These are phyloP conservation scores for Diglossa cyanea DNA, from an alignment of 2,797 vertebrate species.

Conservation along the genomic window DNA sequence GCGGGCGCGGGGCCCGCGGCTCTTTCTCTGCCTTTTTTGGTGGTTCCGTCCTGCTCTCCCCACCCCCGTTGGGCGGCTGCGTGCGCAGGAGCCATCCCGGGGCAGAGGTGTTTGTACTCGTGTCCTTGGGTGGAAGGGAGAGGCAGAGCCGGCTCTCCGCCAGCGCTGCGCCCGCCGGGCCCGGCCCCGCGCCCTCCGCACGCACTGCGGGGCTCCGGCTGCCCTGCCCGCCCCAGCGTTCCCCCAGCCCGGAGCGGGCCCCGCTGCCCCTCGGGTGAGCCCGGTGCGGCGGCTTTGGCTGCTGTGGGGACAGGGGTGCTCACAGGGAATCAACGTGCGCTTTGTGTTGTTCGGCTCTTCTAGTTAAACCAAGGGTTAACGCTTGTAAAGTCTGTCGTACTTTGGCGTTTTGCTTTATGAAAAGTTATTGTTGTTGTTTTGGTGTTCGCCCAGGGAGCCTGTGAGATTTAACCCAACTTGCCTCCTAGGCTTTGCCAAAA, in stretches of 20 bases:
- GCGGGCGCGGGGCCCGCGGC: background rate
- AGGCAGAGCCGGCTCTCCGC: background rate
- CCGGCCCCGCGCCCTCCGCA: background rate
- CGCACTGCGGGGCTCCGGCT: background rate
- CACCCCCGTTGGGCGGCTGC: background rate
- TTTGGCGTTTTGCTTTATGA: background rate
- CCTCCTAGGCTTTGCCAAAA: background rate
- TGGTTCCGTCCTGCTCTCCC: background rate
- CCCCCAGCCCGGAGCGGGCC: background rate
- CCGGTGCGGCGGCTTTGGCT: background rate
- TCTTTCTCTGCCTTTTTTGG: background rate
- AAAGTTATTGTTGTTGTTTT: background rate
- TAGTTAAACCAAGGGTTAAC: accelerated
- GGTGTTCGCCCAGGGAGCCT: background rate
- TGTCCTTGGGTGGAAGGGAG: constrained; percentile 45
- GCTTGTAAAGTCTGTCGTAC: accelerated
- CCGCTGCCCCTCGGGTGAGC: background rate
- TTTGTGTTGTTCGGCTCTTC: background rate
- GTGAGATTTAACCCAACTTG: background rate
- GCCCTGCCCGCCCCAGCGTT: background rate
- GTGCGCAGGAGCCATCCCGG: constrained; percentile 50
- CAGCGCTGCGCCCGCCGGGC: background rate
- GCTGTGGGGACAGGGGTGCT: accelerated
- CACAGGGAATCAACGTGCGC: accelerated
- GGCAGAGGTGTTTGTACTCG: constrained; percentile 53